phyloP scores from a whole-genome alignment of 2,797 vertebrate species.

The Benthosema pterotum region DNA sequence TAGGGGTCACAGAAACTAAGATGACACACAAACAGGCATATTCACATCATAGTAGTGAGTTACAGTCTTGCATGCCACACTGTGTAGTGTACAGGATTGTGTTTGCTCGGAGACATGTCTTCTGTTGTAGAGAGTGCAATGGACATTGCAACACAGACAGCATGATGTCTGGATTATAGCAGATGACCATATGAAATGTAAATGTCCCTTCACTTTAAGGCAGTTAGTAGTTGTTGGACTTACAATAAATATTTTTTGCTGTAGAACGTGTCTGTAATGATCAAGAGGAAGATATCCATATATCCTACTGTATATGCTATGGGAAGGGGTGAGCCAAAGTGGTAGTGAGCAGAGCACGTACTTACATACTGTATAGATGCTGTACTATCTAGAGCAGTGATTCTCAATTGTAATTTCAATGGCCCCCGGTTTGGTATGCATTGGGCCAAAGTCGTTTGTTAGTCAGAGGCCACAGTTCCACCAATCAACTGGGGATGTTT shows the following conservation, averaged over 20 bases:
- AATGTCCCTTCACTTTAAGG: slow-evolving; percentile 43
- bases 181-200: slow-evolving; percentile 12
- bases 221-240: slow-evolving; percentile 37
- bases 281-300: slow-evolving; percentile 1
- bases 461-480: too few relatives aligned
- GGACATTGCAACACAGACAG: slow-evolving; percentile 14
- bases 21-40: slow-evolving; percentile 23
- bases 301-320: slow-evolving; percentile 2
- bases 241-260: slow-evolving; percentile 10
- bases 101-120: background rate
- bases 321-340: slow-evolving; percentile 1
- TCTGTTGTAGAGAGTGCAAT: slow-evolving; percentile 2
- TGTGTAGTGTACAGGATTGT: slow-evolving; percentile 9
- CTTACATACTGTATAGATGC: too few relatives aligned
- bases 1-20: slow-evolving; percentile 14
- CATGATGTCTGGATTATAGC: slow-evolving; percentile 39
- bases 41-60: slow-evolving; percentile 2
- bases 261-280: background rate
- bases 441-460: too few relatives aligned
- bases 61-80: slow-evolving; percentile 47
- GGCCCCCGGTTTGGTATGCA: too few relatives aligned
- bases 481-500: too few relatives aligned
- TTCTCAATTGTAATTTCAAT: too few relatives aligned
- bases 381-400: too few relatives aligned
- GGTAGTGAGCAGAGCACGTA: background rate